phyloP scores from a whole-genome alignment of 2,888 invertebrate species.

The Cheiracanthium punctorium region DNA sequence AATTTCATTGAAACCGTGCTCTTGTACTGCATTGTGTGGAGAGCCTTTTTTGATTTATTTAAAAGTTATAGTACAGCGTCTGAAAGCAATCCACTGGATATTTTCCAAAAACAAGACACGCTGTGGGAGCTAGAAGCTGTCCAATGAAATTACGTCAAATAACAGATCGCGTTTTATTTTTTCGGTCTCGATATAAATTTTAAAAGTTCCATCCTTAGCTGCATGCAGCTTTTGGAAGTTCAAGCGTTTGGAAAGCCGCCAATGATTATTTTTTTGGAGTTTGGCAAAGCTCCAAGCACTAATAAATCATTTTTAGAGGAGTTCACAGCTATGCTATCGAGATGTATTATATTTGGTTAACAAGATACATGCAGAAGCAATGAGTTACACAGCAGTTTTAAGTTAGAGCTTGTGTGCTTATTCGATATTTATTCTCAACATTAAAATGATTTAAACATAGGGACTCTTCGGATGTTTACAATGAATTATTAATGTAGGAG shows the following conservation, averaged over 20 bases:
- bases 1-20: background rate
- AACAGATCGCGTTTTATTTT: slow-evolving; percentile 50
- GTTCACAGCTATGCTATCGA: background rate
- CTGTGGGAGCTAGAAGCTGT: slow-evolving; percentile 33
- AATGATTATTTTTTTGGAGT: slow-evolving; percentile 42
- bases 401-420: background rate
- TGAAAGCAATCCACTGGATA: slow-evolving; percentile 26
- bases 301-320: slow-evolving; percentile 48
- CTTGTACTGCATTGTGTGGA: background rate
- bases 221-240: slow-evolving; percentile 14
- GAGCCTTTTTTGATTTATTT: background rate
- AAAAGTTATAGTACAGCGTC: background rate
- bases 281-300: slow-evolving; percentile 41
- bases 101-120: slow-evolving; percentile 47
- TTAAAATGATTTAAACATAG: background rate
- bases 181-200: slow-evolving; percentile 54
- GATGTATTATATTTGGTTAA: background rate
- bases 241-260: slow-evolving; percentile 39
- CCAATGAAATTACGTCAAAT: slow-evolving; percentile 67
- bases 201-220: slow-evolving; percentile 42
- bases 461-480: background rate
- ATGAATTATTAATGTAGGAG: too few species aligned
- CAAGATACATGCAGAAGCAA: background rate
- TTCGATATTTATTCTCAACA: background rate
- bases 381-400: background rate